A percentile compares a stretch with the other conserved stretches of the same genome.
Conservation (phyloP, 2,113 vertebrate species). For the Scomber japonicus region DNA sequence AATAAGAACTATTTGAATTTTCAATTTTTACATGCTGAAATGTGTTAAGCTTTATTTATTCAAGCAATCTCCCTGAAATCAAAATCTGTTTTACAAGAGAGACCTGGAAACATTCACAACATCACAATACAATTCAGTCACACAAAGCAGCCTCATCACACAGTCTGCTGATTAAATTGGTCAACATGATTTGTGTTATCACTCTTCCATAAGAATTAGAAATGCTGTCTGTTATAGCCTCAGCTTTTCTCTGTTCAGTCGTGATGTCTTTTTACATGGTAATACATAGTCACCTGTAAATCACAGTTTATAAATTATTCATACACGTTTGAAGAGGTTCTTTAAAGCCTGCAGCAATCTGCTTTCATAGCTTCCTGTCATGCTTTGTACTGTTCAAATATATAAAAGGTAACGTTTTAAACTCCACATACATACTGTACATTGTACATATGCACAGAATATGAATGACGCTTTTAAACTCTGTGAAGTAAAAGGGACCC, state of each 20-base stretch:
- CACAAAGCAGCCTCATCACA: too few species aligned
- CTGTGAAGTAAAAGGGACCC: constrained; percentile 80
- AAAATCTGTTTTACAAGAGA: not conserved
- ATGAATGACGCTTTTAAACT: constrained; percentile 23
- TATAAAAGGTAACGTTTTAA: too few species aligned
- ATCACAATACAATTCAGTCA: not conserved
- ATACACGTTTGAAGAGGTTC: not conserved
- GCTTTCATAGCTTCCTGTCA: not conserved
- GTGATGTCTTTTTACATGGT: too few species aligned
- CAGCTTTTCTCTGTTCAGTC: too few species aligned
- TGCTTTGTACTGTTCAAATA: not conserved
- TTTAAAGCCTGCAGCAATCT: not conserved
- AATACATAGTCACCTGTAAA: too few species aligned
- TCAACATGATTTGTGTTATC: too few species aligned
- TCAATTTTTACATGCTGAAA: not conserved
- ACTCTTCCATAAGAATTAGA: too few species aligned
- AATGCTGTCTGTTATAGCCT: too few species aligned
- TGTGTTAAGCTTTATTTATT: not conserved
- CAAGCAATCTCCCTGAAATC: too few species aligned
- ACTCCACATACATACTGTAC: too few species aligned
- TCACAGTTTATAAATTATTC: not conserved
- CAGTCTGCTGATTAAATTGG: not conserved
- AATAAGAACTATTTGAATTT: too few species aligned
- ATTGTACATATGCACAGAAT: not conserved
- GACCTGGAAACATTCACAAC: not conserved